Evolutionary conservation across 2,888 invertebrate species (phyloP).

Genomic region (Sycophila texana): DNA sequence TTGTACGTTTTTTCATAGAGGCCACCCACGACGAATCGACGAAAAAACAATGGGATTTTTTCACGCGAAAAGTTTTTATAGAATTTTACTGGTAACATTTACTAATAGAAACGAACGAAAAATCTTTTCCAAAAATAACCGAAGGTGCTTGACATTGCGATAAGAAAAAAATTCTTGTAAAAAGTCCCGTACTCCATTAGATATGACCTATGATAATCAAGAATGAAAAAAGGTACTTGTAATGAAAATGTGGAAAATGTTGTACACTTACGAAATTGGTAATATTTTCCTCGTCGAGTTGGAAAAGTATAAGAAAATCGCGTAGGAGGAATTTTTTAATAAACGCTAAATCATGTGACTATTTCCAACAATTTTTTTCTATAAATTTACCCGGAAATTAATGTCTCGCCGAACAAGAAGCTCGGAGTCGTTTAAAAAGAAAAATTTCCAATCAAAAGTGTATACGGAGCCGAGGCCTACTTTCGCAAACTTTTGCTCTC

Average conservation of each 20-base stretch:
- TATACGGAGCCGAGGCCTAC: too few species aligned
- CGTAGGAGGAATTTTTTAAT: conserved; percentile 28
- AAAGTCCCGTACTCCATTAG: conserved; percentile 42
- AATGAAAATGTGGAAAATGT: conserved; percentile 29
- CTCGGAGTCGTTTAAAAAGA: not conserved
- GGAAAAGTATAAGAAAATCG: conserved; percentile 6
- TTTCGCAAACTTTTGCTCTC: too few species aligned
- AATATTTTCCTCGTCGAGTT: conserved; percentile 55
- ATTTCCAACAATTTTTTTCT: conserved; percentile 37
- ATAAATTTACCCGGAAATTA: conserved; percentile 1
- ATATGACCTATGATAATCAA: conserved; percentile 17
- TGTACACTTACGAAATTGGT: conserved; percentile 49
- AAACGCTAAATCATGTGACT: conserved; percentile 24
- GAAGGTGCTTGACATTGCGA: conserved; percentile 37
- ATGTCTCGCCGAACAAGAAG: not conserved
- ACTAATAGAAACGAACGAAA: not conserved
- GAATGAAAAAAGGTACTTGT: conserved; percentile 33
- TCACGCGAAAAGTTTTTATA: too few species aligned
- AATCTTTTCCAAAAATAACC: conserved; percentile 46
- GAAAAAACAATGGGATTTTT: too few species aligned
- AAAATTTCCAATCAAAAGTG: not conserved
- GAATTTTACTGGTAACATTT: too few species aligned
- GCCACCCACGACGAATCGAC: too few species aligned
- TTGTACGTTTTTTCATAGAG: too few species aligned
- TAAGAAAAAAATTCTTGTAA: conserved; percentile 50